Base-by-base conservation (phyloP, 2,113 vertebrate species). In the Hyla sarda region DNA sequence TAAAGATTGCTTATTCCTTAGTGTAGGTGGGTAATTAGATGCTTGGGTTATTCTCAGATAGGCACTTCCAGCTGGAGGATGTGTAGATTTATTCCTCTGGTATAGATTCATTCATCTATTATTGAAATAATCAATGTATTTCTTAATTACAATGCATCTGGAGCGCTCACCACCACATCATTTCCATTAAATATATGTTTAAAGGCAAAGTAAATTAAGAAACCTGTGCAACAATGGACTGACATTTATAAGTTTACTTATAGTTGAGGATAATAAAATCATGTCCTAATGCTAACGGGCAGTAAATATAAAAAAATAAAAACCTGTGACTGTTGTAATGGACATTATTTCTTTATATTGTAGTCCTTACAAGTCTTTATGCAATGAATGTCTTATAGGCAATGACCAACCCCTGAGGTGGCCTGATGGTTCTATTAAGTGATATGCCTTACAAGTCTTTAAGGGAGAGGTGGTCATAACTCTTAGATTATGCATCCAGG, bases 101-200 rank as follows among this genome's bases (percentile, higher is more conserved):
- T 74, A 32, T 52, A 77, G 74, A 54, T 54, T 52, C 48, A 32
- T 50, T 77, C n/a, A 77, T 77, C 74, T 77, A 77, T 77, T 77
- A 77, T 77, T 77, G 32, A 77, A 54, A 54, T 77, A 76, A 77
- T 77, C 74, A 77, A 77, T 77, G 25, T 28, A 54, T 77, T 77
- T 54, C 48, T 77, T 77, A 52, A 77, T 77, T 77, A 77, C 48
- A 54, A 52, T 77, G 47, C 32, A 77, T 77, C 47, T 77, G 74
- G 48, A 52, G 25, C 30, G 25, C 6, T 75, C 45, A 54, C 30
- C 48, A 77, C 74, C 30, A 48, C 25, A 32, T 48, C 47, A 30
- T 77, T 77, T 54, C 48, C 17, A 7, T 54, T 52, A 54, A 77
- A 77, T 48, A 28, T 54, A 77, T 23, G 23, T 5, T 48, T 4